Conservation (phyloP, 2,797 vertebrate genomes). For the Okamejei kenojei region DNA sequence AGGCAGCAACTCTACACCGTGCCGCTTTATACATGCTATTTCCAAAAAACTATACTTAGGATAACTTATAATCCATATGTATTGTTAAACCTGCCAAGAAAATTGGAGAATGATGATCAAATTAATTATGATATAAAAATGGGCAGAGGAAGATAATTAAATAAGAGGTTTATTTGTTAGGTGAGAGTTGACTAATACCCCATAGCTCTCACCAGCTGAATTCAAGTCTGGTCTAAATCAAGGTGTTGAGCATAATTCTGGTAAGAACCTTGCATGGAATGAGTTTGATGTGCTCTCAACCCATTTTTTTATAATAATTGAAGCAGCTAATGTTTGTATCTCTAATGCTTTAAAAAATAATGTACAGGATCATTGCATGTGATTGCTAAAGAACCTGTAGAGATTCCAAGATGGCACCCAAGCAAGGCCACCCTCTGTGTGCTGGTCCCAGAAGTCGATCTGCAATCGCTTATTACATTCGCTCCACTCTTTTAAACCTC, state of each 20-base stretch:
- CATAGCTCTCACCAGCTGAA: not conserved
- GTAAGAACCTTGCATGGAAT: not conserved
- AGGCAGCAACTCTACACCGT: too few species aligned
- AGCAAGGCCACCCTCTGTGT: too few species aligned
- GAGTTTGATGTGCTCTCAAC: not conserved
- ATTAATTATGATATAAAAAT: not conserved
- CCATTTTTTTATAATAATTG: not conserved
- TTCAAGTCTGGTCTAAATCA: not conserved
- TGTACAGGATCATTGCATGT: not conserved
- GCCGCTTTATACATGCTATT: constrained; percentile 38
- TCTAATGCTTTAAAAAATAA: not conserved
- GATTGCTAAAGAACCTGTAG: not conserved
- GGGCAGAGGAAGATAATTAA: not conserved
- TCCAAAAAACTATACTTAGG: constrained; percentile 40
- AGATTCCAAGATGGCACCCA: too few species aligned
- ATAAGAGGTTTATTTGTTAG: not conserved
- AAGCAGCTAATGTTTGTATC: not conserved
- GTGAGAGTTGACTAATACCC: not conserved
- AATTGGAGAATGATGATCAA: not conserved
- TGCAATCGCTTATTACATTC: too few species aligned
- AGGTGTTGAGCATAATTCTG: not conserved
- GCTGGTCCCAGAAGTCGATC: too few species aligned
- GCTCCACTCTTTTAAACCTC: too few species aligned
- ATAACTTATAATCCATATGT: not conserved
- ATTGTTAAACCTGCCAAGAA: not conserved